A percentile compares a stretch with the other conserved stretches of the same genome.
Evolutionary conservation across 2,797 vertebrate genomes (phyloP).

Genomic region (Pagetopsis macropterus): DNA sequence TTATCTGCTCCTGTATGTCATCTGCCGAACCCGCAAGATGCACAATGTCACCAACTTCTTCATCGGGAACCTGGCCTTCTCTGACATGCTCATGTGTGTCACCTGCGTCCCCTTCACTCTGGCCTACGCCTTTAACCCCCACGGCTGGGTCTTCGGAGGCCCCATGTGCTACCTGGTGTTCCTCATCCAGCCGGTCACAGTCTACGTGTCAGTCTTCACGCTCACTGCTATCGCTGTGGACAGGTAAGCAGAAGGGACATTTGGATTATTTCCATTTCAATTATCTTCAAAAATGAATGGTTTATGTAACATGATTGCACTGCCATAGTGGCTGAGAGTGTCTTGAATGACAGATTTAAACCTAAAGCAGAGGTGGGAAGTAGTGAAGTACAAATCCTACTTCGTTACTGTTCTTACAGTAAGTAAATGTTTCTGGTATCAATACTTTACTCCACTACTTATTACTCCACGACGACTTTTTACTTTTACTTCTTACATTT

Average conservation of each 20-base stretch:
- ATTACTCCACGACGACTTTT: no score
- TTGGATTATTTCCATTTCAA: background rate
- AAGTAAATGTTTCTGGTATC: no score
- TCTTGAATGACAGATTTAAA: background rate
- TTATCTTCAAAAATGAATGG: background rate
- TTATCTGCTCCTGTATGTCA: slow-evolving; percentile 88
- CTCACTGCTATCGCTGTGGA: slow-evolving; percentile 88
- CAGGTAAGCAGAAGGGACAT: slow-evolving; percentile 77
- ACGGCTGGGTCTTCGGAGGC: slow-evolving; percentile 89
- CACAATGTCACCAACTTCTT: slow-evolving; percentile 91
- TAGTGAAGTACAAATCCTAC: no score
- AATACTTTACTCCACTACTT: no score
- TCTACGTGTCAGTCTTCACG: slow-evolving; percentile 90
- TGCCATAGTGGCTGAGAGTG: background rate
- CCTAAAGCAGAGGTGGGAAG: background rate
- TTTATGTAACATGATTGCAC: background rate
- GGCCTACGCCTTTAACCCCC: slow-evolving; percentile 89
- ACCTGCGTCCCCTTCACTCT: slow-evolving; percentile 89
- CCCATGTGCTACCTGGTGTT: slow-evolving; percentile 89
- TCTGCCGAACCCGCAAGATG: slow-evolving; percentile 86
- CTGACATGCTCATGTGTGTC: slow-evolving; percentile 89
- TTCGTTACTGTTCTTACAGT: no score
- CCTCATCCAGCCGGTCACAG: slow-evolving; percentile 88
- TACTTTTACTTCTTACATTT: no score
- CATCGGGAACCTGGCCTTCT: slow-evolving; percentile 91